Evolutionary conservation across 2,797 vertebrate species (phyloP).

Genomic region (Syngnathus rostellatus): DNA sequence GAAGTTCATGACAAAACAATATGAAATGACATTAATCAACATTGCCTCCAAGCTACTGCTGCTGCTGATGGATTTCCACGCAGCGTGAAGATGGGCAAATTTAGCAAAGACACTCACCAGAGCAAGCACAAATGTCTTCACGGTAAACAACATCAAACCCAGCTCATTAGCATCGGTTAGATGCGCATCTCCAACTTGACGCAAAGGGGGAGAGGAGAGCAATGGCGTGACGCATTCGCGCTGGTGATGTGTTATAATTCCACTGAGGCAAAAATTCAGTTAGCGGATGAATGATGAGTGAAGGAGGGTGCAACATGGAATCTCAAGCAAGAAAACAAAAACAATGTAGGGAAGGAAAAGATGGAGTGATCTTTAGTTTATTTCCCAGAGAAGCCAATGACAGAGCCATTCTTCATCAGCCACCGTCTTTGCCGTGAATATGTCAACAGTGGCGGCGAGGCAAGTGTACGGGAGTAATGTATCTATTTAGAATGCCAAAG

Average conservation of each 20-base stretch:
- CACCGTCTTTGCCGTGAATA: constrained; percentile 57
- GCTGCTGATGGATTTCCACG: constrained; percentile 39
- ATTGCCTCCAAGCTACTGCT: constrained; percentile 27
- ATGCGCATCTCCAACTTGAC: constrained; percentile 49
- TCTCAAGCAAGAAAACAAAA: constrained; percentile 29
- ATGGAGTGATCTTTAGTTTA: constrained; percentile 51
- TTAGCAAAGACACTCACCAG: constrained; percentile 37
- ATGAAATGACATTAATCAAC: constrained; percentile 44
- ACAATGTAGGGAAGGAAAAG: constrained; percentile 20
- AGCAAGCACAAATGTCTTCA: constrained; percentile 50
- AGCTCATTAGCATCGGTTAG: constrained; percentile 59
- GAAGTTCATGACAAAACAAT: constrained; percentile 33
- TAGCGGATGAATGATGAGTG: constrained; percentile 52
- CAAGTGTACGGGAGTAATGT: constrained; percentile 56
- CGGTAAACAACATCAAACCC: constrained; percentile 44
- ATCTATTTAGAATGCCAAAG: constrained; percentile 55
- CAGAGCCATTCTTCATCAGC: constrained; percentile 61
- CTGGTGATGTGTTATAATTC: constrained; percentile 48
- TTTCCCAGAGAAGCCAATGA: constrained; percentile 50
- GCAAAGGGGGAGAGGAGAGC: constrained; percentile 28
- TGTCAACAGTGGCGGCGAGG: constrained; percentile 53
- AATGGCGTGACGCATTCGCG: constrained; percentile 39
- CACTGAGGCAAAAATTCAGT: constrained; percentile 35
- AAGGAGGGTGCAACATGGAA: constrained; percentile 40
- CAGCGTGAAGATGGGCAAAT: constrained; percentile 40